Evolutionary conservation across 2,888 invertebrate genomes (phyloP).

Genomic region (Maniola hyperantus): DNA sequence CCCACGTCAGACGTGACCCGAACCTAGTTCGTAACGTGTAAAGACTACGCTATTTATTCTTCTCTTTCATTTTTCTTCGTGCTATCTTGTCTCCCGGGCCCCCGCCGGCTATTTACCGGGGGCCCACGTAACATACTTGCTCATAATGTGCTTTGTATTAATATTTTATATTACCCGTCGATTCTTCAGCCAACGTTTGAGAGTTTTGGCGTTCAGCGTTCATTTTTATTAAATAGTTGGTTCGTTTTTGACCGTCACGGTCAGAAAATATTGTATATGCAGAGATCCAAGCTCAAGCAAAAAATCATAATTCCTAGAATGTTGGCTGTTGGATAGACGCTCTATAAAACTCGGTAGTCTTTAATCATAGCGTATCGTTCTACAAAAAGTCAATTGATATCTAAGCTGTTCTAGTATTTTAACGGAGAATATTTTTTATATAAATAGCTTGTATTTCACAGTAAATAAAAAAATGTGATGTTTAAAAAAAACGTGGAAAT

Average conservation of each 20-base stretch:
- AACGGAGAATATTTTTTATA: constrained; percentile 68
- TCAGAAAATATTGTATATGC: neutral
- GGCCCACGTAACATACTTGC: constrained; percentile 65
- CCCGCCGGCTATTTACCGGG: constrained; percentile 47
- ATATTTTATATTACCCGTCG: constrained; percentile 53
- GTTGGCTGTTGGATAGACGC: neutral
- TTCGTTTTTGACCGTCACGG: neutral
- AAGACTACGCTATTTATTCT: constrained; percentile 52
- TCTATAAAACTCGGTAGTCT: constrained; percentile 51
- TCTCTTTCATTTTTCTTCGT: constrained; percentile 38
- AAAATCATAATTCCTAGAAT: neutral
- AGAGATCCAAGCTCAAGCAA: neutral
- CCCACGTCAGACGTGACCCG: constrained; percentile 49
- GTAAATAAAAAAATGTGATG: constrained; percentile 75
- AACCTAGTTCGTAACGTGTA: constrained; percentile 56
- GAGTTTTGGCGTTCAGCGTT: neutral
- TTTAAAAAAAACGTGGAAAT: constrained; percentile 52
- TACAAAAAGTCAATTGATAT: constrained; percentile 72
- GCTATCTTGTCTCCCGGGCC: constrained; percentile 44
- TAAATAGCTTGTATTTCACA: constrained; percentile 69
- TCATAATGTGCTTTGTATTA: constrained; percentile 76
- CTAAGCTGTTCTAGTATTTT: constrained; percentile 62
- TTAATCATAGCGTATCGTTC: constrained; percentile 48
- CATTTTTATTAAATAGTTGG: too few species aligned
- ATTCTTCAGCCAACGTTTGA: neutral